Evolutionary conservation across 2,888 invertebrate genomes (phyloP).

Genomic region (Synanthedon vespiformis): DNA sequence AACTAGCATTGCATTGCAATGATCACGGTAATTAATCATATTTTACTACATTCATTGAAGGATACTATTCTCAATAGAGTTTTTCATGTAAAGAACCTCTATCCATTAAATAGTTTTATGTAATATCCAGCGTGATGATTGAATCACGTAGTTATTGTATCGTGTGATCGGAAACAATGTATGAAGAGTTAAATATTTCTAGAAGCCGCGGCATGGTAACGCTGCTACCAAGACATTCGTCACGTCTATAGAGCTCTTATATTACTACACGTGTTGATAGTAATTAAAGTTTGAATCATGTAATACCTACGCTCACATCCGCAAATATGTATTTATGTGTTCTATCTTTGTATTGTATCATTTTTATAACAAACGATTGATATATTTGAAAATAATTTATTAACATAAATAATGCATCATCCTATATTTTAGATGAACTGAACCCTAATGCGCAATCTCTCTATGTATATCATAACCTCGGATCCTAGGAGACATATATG

Average conservation of each 20-base stretch:
- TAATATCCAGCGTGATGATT: background rate
- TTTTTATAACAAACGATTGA: too few species aligned
- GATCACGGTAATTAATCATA: too few species aligned
- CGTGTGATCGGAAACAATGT: background rate
- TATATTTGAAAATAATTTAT: too few species aligned
- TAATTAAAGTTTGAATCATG: constrained; percentile 42
- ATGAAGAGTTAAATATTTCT: background rate
- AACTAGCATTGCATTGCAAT: too few species aligned
- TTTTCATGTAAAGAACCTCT: background rate
- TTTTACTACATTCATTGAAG: too few species aligned
- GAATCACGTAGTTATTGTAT: background rate
- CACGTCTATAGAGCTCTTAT: background rate
- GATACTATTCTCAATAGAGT: too few species aligned
- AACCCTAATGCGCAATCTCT: too few species aligned
- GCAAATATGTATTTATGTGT: constrained; percentile 11
- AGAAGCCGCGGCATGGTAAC: background rate
- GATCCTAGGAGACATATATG: too few species aligned
- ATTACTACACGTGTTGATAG: constrained; percentile 36
- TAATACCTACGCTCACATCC: constrained; percentile 26
- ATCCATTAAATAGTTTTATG: background rate
- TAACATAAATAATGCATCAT: too few species aligned
- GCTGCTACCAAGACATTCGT: background rate
- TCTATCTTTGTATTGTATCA: too few species aligned
- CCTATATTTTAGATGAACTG: too few species aligned
- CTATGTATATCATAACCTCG: too few species aligned